A percentile compares a stretch with the other conserved stretches of the same genome.
Conservation (phyloP, 2,797 vertebrate species). For the Spinus olivaceus region DNA sequence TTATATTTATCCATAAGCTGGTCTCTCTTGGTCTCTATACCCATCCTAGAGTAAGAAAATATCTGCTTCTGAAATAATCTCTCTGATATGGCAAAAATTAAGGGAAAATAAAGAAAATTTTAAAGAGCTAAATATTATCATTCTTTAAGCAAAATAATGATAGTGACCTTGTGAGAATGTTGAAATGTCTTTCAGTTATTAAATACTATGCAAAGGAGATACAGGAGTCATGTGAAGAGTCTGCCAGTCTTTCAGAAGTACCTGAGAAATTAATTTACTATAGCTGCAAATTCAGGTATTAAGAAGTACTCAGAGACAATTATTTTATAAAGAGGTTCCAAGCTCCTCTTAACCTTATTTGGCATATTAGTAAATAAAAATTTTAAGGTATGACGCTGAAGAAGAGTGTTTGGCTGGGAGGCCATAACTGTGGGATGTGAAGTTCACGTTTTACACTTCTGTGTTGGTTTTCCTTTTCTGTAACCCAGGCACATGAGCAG, state of each 20-base stretch:
- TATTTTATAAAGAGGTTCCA: background rate
- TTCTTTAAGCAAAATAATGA: background rate
- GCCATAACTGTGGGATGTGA: background rate
- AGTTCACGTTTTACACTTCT: background rate
- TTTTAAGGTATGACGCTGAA: background rate
- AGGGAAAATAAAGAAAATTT: background rate
- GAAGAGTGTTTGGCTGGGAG: background rate
- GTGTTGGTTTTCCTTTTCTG: background rate
- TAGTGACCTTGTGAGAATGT: background rate
- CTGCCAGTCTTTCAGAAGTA: background rate
- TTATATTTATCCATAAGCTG: background rate
- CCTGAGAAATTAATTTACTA: background rate
- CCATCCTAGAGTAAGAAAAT: background rate
- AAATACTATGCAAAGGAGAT: background rate
- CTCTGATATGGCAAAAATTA: background rate
- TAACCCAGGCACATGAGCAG: background rate
- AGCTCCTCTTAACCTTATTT: background rate
- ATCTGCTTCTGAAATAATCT: background rate
- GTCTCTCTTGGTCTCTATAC: background rate
- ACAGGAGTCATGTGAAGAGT: background rate
- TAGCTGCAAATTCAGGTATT: background rate
- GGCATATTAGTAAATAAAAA: background rate
- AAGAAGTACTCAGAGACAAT: background rate
- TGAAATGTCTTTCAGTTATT: background rate
- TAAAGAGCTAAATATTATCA: background rate